Evolutionary conservation across 2,797 vertebrate species (phyloP), one percentile per base, ranked within the genome.

Genomic region (Parotocinclus haroldoi): DNA sequence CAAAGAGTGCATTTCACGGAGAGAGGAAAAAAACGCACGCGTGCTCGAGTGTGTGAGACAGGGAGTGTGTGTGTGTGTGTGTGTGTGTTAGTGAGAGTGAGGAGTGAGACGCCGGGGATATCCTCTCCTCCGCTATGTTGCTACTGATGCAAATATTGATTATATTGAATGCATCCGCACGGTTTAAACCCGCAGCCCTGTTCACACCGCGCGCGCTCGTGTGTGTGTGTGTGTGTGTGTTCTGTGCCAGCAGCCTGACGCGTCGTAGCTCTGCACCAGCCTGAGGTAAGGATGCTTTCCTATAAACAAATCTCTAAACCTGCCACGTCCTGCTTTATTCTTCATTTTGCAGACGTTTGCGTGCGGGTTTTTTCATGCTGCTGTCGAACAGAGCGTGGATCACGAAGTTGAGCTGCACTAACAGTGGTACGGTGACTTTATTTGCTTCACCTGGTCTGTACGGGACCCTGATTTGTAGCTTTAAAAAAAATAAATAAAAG

Each of bases 91-190:
- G 8, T n/a, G 13, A 36, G 55, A 42, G 14, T 4, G 18, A 7
- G 58, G 7, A 10, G 18, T n/a, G 39, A 17, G 42, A 10, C 12
- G 12, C 13, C 18, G 17, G 40, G 40, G 51, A 45, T 45, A 13
- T 64, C n/a, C 51, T 45, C 50, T 63, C 62, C 13, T 57, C 37
- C 39, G 40, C 55, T 39, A 19, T 55, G 1, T 42, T 36, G 61
- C 61, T 54, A 40, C 39, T 37, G 63, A 55, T 51, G 63, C 54
- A 65, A 16, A 65, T 65, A 40, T 36, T 51, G 7, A 18, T 19
- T 46, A 40, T 37, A 17, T 55, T 12, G 3, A 18, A 3, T 42
- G 40, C 8, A 42, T 42, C 40, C 10, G 8, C 7, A 40, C 12
- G 59, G 16, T 39, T 50, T 50, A 48, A 60, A 48, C 58, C 58